Percentiles rank a stretch among this genome's conserved stretches.
phyloP scores from a whole-genome alignment of 2,888 invertebrate genomes.

The Dascillus cervinus region DNA sequence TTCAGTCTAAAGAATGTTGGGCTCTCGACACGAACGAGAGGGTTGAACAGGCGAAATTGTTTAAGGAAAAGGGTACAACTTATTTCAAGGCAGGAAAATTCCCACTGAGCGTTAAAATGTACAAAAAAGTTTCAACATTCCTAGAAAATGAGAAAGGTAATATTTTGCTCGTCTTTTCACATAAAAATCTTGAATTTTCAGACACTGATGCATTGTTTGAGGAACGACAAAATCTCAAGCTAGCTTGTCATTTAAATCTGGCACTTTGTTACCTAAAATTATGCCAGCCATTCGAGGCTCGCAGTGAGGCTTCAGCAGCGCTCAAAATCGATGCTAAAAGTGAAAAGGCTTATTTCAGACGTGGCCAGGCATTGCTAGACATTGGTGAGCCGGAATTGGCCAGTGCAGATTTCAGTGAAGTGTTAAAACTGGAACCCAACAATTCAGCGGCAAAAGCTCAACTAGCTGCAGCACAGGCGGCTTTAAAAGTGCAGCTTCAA shows the following conservation, averaged over 20 bases:
- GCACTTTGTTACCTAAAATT: slow-evolving; percentile 74
- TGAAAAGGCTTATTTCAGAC: slow-evolving; percentile 84
- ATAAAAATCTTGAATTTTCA: slow-evolving; percentile 21
- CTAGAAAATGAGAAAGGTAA: slow-evolving; percentile 51
- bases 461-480: slow-evolving; percentile 60
- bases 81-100: slow-evolving; percentile 80
- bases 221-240: slow-evolving; percentile 49
- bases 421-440: slow-evolving; percentile 69
- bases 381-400: slow-evolving; percentile 74
- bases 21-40: slow-evolving; percentile 71
- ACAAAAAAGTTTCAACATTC: slow-evolving; percentile 64
- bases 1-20: slow-evolving; percentile 71
- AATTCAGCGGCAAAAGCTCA: slow-evolving; percentile 86
- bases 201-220: slow-evolving; percentile 40
- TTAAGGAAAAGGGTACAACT: slow-evolving; percentile 85
- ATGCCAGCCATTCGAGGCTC: slow-evolving; percentile 62
- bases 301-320: slow-evolving; percentile 68
- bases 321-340: slow-evolving; percentile 66
- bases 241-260: slow-evolving; percentile 72
- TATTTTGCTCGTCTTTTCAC: no score
- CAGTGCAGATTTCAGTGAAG: slow-evolving; percentile 65
- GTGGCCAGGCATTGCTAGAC: slow-evolving; percentile 72
- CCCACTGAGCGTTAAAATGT: slow-evolving; percentile 75
- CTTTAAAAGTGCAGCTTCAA: slow-evolving; percentile 66
- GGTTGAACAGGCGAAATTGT: slow-evolving; percentile 69